Percentiles rank a stretch among this genome's conserved stretches.
Conservation (phyloP, 2,113 vertebrate genomes). For the Python bivittatus region DNA sequence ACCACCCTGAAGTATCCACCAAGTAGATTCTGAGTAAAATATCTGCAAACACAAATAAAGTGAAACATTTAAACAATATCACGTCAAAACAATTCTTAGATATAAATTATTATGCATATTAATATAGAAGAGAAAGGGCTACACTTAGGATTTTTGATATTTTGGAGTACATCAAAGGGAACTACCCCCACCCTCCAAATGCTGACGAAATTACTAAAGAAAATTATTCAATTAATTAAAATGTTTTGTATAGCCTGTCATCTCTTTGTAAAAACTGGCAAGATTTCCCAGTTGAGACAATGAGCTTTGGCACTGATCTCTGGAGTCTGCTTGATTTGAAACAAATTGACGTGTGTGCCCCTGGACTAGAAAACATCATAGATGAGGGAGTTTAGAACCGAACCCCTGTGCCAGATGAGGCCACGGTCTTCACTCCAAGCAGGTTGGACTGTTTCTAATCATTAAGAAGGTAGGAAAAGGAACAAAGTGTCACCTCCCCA, state of each 20-base stretch:
- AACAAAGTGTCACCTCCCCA: background rate
- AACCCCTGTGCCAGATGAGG: background rate
- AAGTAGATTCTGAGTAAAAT: background rate
- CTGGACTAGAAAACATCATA: constrained; percentile 36
- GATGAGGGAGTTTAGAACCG: constrained; percentile 43
- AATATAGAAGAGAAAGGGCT: background rate
- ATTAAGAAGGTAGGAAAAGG: background rate
- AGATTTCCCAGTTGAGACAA: constrained; percentile 27
- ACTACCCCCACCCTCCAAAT: background rate
- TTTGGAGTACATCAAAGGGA: background rate
- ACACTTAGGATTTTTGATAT: background rate
- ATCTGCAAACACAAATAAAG: background rate
- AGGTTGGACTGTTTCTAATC: background rate
- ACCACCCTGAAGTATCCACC: too few species aligned
- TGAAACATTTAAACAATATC: constrained; percentile 27
- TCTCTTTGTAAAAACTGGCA: constrained; percentile 37
- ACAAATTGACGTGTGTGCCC: constrained; percentile 53
- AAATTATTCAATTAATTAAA: constrained; percentile 35
- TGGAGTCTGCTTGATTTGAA: constrained; percentile 45
- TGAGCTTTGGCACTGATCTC: constrained; percentile 53
- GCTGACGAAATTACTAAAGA: constrained; percentile 28
- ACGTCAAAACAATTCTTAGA: constrained; percentile 13
- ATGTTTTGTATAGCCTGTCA: constrained; percentile 30
- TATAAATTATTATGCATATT: constrained; percentile 4
- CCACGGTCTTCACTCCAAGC: constrained; percentile 14